A percentile compares a stretch with the other conserved stretches of the same genome.
These are phyloP conservation scores for Ophonus ardosiacus DNA, from an alignment of 2,888 invertebrate genomes.

Conservation along the genomic window DNA sequence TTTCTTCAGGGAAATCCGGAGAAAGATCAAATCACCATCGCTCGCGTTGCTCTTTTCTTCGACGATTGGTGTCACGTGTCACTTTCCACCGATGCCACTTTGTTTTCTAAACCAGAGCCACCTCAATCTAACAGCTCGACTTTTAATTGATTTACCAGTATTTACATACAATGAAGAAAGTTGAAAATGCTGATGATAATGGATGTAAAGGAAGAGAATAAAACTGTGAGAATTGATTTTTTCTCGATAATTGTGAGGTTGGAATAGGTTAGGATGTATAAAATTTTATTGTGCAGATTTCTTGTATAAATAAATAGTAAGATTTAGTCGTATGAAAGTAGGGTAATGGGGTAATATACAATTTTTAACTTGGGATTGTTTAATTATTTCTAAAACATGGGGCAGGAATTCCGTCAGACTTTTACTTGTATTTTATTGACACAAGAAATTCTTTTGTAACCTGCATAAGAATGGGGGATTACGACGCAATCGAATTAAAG, in stretches of 20 bases:
- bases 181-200: neutral
- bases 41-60: neutral
- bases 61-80: constrained; percentile 23
- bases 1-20: neutral
- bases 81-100: constrained; percentile 37
- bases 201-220: neutral
- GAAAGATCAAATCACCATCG: neutral
- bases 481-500: too few species aligned
- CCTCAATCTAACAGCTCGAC: neutral
- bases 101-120: constrained; percentile 30
- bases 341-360: neutral
- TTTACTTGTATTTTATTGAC: too few species aligned
- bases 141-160: neutral
- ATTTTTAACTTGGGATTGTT: neutral
- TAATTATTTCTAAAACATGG: too few species aligned
- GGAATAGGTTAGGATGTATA: neutral
- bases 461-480: too few species aligned
- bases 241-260: neutral
- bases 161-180: neutral
- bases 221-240: neutral
- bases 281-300: neutral
- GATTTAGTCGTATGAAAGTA: neutral
- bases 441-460: too few species aligned
- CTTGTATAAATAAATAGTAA: neutral
- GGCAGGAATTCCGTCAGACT: too few species aligned